A percentile compares a stretch with the other conserved stretches of the same genome.
phyloP scores from a whole-genome alignment of 2,797 vertebrate genomes.

The Crax fasciolata region DNA sequence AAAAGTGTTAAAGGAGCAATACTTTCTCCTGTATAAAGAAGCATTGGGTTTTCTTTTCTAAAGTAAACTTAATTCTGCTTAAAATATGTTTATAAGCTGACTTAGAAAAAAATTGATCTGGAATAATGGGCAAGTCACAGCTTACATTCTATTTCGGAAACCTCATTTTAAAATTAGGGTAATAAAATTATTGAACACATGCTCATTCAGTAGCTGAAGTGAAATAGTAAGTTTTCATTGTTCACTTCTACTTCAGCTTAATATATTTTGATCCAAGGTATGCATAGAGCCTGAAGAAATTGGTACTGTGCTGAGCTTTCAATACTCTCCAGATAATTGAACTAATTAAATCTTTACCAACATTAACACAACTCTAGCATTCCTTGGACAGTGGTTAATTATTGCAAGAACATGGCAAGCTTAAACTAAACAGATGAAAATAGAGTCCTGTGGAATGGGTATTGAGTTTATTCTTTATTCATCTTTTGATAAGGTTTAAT shows the following conservation, averaged over 20 bases:
- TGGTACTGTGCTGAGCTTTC: constrained; percentile 80
- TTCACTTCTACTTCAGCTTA: constrained; percentile 77
- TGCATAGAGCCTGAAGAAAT: constrained; percentile 82
- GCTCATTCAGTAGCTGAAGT: constrained; percentile 67
- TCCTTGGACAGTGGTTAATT: constrained; percentile 91
- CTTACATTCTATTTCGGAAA: constrained; percentile 54
- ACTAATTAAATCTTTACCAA: constrained; percentile 91
- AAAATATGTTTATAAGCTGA: constrained; percentile 51
- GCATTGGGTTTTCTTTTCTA: constrained; percentile 39
- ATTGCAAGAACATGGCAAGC: constrained; percentile 87
- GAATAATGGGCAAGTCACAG: constrained; percentile 14
- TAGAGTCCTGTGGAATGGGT: constrained; percentile 88
- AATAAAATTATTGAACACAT: constrained; percentile 75
- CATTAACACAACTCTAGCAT: constrained; percentile 87
- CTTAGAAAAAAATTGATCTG: constrained; percentile 8
- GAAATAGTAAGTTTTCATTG: constrained; percentile 71
- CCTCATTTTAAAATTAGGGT: constrained; percentile 43
- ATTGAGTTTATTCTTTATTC: constrained; percentile 92
- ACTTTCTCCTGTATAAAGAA: background rate
- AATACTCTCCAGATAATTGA: constrained; percentile 87
- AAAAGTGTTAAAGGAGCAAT: background rate
- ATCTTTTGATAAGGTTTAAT: constrained; percentile 97
- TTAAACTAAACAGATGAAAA: constrained; percentile 90
- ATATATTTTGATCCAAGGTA: constrained; percentile 82
- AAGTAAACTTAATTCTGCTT: constrained; percentile 70